phyloP scores from a whole-genome alignment of 2,797 vertebrate species.

The Crenichthys baileyi region DNA sequence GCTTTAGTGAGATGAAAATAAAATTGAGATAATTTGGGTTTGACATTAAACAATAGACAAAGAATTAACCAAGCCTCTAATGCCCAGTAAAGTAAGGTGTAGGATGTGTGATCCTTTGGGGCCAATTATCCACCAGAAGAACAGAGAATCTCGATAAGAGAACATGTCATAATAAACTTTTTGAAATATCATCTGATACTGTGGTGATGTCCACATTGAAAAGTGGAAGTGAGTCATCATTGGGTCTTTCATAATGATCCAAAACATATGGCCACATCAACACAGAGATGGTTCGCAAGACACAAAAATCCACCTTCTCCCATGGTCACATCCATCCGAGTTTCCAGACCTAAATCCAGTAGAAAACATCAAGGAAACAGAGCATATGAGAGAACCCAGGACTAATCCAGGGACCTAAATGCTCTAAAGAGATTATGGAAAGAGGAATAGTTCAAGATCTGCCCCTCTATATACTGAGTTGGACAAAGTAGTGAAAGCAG shows the following conservation, averaged over 20 bases:
- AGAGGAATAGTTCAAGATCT: too few species aligned
- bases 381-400: too few species aligned
- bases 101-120: background rate
- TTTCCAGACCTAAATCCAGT: too few species aligned
- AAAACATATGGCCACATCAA: background rate
- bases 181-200: background rate
- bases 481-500: too few species aligned
- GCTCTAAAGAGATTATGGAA: too few species aligned
- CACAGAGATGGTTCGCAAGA: background rate
- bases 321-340: too few species aligned
- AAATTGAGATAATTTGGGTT: background rate
- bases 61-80: background rate
- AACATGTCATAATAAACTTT: background rate
- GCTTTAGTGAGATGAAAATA: too few species aligned
- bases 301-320: background rate
- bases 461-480: too few species aligned
- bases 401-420: too few species aligned
- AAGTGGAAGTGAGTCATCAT: background rate
- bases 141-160: background rate
- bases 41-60: background rate
- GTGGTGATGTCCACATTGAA: background rate
- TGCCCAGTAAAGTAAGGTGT: background rate
- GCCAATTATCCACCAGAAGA: background rate
- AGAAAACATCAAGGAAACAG: too few species aligned
- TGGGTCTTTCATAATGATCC: background rate